Evolutionary conservation across 37 sponge, comb jelly and placozoan species (phyloP).

Genomic region (Tethya wilhelma): DNA sequence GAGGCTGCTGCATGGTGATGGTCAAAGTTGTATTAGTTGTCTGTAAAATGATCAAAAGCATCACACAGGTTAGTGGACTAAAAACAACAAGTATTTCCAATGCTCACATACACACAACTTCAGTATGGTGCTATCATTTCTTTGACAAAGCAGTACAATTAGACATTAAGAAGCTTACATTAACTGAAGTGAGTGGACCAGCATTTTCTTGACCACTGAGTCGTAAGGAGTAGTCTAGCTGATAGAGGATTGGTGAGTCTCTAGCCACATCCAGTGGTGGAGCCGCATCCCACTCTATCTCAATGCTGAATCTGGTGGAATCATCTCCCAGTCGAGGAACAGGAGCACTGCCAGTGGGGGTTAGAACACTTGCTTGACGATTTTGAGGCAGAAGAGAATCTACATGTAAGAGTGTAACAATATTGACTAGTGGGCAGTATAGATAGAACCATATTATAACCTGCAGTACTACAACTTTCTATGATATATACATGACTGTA

Average conservation of each 20-base stretch:
- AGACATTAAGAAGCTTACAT: too few species aligned
- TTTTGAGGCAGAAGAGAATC: background rate
- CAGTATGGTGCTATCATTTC: too few species aligned
- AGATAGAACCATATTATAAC: too few species aligned
- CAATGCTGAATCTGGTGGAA: conserved; percentile 2
- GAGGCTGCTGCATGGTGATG: background rate
- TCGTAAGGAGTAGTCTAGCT: conserved; percentile 4
- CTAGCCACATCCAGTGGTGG: background rate
- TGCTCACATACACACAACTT: too few species aligned
- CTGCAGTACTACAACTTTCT: too few species aligned
- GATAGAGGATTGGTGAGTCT: conserved; percentile 8
- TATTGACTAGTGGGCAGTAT: too few species aligned
- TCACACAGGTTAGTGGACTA: too few species aligned
- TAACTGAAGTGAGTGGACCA: background rate
- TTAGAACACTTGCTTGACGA: background rate
- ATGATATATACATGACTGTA: too few species aligned
- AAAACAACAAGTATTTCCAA: too few species aligned
- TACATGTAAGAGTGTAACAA: too few species aligned
- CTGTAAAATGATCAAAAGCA: too few species aligned
- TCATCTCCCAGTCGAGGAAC: background rate
- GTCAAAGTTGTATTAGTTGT: background rate
- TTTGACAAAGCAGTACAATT: too few species aligned
- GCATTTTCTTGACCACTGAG: background rate
- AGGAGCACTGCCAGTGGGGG: background rate
- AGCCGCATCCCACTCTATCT: conserved; percentile 27